Evolutionary conservation across 1,140 invertebrate species (phyloP).

Genomic region (Euborellia annulipes): DNA sequence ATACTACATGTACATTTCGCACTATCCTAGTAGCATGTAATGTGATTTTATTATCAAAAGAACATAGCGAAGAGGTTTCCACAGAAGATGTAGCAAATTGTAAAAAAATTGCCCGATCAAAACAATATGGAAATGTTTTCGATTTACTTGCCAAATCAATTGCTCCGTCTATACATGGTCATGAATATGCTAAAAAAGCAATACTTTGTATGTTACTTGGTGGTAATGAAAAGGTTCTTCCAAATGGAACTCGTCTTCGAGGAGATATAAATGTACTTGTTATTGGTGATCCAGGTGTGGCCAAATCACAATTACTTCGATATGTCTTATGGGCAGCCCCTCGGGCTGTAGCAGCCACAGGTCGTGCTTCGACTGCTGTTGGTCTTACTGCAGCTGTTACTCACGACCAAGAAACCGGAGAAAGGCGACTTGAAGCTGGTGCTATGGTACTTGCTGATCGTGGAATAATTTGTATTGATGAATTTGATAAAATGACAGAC

Average conservation of each 20-base stretch:
- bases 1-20: slow-evolving; percentile 78
- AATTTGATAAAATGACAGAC: slow-evolving; percentile 99
- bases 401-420: slow-evolving; percentile 85
- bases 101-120: slow-evolving; percentile 61
- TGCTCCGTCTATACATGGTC: slow-evolving; percentile 96
- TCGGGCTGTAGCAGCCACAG: slow-evolving; percentile 90
- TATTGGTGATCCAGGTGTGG: slow-evolving; percentile 97
- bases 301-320: slow-evolving; percentile 91
- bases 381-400: slow-evolving; percentile 98
- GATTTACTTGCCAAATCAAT: slow-evolving; percentile 80
- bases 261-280: slow-evolving; percentile 96
- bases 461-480: slow-evolving; percentile 97
- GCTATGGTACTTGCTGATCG: slow-evolving; percentile 99
- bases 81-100: slow-evolving; percentile 81
- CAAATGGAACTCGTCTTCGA: slow-evolving; percentile 90
- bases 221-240: slow-evolving; percentile 87
- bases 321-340: slow-evolving; percentile 92
- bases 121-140: slow-evolving; percentile 65
- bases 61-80: slow-evolving; percentile 65
- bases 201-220: slow-evolving; percentile 90
- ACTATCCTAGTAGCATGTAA: slow-evolving; percentile 91
- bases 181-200: slow-evolving; percentile 93
- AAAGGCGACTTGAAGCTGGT: slow-evolving; percentile 80
- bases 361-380: slow-evolving; percentile 87
- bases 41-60: slow-evolving; percentile 78